Conservation (phyloP, 2,797 vertebrate species). For the Tachyglossus aculeatus region DNA sequence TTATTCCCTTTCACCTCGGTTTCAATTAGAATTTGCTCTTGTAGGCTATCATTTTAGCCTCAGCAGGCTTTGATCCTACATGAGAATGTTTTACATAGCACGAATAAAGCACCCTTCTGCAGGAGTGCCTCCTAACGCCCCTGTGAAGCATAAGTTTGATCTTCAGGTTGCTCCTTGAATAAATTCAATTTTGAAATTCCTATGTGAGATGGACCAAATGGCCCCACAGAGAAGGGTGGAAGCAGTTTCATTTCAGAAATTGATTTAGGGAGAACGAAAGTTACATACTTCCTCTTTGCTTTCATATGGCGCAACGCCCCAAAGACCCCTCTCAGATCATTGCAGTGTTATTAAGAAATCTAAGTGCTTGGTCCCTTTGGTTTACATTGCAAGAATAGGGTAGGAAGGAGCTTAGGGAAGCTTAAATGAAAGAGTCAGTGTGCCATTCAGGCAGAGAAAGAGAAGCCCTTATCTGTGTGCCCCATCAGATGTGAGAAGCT, state of each 20-base stretch:
- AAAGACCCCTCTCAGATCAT: neutral
- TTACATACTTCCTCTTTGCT: neutral
- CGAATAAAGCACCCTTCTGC: no score
- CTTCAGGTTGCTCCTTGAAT: no score
- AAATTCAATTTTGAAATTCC: neutral
- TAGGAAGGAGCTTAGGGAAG: slow-evolving; percentile 6
- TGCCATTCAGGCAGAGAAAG: neutral
- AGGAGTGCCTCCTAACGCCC: no score
- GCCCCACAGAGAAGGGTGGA: neutral
- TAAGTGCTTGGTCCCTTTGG: neutral
- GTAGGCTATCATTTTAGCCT: no score
- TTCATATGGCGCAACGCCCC: neutral
- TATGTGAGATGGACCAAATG: neutral
- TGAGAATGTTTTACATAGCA: no score
- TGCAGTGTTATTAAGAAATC: slow-evolving; percentile 25
- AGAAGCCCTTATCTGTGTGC: neutral
- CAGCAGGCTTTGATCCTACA: no score
- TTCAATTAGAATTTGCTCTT: no score
- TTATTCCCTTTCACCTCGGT: no score
- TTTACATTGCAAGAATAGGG: slow-evolving; percentile 6
- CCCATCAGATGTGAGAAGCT: slow-evolving; percentile 3
- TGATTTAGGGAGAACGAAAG: neutral
- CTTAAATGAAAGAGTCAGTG: neutral
- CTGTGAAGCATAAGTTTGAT: no score
- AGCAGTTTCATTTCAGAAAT: neutral